A percentile compares a stretch with the other conserved stretches of the same genome.
These are phyloP conservation scores for Oryzias celebensis DNA, from an alignment of 2,113 vertebrate species.

Conservation along the genomic window DNA sequence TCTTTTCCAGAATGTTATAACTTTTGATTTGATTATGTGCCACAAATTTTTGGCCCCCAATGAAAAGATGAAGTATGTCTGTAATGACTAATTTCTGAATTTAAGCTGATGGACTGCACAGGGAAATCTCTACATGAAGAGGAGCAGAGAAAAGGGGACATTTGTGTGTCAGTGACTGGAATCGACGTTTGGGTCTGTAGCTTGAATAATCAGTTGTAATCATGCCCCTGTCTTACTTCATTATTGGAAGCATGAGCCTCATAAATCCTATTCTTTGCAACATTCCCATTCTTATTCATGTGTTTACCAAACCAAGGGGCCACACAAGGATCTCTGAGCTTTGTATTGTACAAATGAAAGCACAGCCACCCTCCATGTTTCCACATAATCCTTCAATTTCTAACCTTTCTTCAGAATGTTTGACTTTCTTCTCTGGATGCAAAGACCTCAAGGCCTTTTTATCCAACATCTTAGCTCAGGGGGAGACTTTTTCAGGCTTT, in stretches of 20 bases:
- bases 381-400: slow-evolving; percentile 71
- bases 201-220: slow-evolving; percentile 23
- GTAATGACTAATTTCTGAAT: slow-evolving; percentile 7
- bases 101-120: slow-evolving; percentile 16
- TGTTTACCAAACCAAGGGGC: slow-evolving; percentile 75
- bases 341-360: slow-evolving; percentile 72
- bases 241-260: slow-evolving; percentile 63
- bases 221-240: slow-evolving; percentile 32
- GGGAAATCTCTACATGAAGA: neutral
- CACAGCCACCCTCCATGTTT: slow-evolving; percentile 69
- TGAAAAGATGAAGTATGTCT: neutral
- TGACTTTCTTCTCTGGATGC: slow-evolving; percentile 74
- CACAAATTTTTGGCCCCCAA: slow-evolving; percentile 18
- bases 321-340: slow-evolving; percentile 69
- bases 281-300: slow-evolving; percentile 77
- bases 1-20: slow-evolving; percentile 36
- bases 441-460: slow-evolving; percentile 52
- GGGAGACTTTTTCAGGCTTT: slow-evolving; percentile 52
- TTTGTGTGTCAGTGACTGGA: no score
- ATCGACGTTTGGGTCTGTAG: slow-evolving; percentile 6
- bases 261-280: slow-evolving; percentile 55
- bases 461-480: slow-evolving; percentile 46
- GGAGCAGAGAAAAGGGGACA: neutral
- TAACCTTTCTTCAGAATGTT: slow-evolving; percentile 75
- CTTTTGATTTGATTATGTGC: slow-evolving; percentile 32